These are phyloP conservation scores for Eulithis testata DNA, from an alignment of 2,888 invertebrate species.

Conservation along the genomic window DNA sequence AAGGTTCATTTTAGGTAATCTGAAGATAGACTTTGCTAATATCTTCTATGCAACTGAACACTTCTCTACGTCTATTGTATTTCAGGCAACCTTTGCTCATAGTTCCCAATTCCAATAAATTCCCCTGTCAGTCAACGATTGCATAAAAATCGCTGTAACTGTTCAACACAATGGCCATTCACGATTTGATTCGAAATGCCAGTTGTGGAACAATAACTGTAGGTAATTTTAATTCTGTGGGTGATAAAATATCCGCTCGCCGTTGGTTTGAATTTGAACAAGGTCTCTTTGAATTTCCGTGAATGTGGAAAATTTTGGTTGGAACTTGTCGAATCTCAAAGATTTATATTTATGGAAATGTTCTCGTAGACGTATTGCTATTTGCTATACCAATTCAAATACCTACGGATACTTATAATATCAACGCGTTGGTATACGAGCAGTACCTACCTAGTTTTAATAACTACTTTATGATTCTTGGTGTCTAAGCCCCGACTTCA, in stretches of 20 bases:
- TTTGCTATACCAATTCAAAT: too few species aligned
- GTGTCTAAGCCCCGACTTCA: too few species aligned
- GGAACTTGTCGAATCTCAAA: background rate
- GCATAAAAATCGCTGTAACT: conserved; percentile 32
- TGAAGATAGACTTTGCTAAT: too few species aligned
- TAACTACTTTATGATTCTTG: too few species aligned
- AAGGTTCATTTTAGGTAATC: too few species aligned
- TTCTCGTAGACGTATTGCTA: too few species aligned
- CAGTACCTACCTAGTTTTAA: too few species aligned
- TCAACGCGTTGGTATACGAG: too few species aligned
- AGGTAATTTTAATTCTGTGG: conserved; percentile 23
- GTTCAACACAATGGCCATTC: conserved; percentile 37
- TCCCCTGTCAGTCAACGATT: conserved; percentile 19
- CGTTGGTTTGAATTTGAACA: conserved; percentile 5
- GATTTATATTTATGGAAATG: too few species aligned
- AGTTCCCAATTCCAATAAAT: conserved; percentile 9
- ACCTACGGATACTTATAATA: too few species aligned
- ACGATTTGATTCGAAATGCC: conserved; percentile 40
- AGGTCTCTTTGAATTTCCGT: conserved; percentile 3
- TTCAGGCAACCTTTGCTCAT: background rate
- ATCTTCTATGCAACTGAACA: too few species aligned
- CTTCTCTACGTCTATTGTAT: too few species aligned
- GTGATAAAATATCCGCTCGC: conserved; percentile 27
- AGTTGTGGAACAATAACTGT: conserved; percentile 39
- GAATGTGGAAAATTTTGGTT: conserved; percentile 1